Base-by-base conservation (phyloP, 2,113 vertebrate species). In the Propithecus coquereli region DNA sequence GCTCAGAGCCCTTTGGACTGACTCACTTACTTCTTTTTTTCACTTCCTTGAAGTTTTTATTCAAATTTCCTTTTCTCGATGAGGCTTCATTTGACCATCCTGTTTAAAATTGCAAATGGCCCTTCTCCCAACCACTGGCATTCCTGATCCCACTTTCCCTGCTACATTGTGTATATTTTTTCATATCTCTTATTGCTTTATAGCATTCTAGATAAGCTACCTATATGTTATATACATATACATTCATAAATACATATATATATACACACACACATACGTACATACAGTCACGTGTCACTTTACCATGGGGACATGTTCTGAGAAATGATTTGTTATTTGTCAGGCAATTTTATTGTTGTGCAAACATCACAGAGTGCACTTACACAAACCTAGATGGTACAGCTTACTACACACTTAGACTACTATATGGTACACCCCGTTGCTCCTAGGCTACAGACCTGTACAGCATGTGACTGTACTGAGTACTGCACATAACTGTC, bases 61-160 rank as follows among this genome's bases (percentile, higher is more conserved):
- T 90, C 45, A 87, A 37, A 87, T 96, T 92, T 70, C 2, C 23
- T 85, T 94, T 91, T 54, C 57, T 77, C 66, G 87, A 16, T 43
- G 59, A 66, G 27, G n/a, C 18, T 82, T 83, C 13, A 74, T 47
- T 54, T 80, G 40, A 50, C 30, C 18, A 50, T 34, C 6, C 9
- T 94, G 63, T 68, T 91, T 84, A 77, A 83, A 94, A 77, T 61
- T 47, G 16, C 68, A 83, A 93, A 92, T 32, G 52, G 80, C 40
- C 20, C 16, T 79, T 93, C 17, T 74, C 12, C 22, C 34, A 94
- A 52, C 34, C 52, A 45, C 30, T 76, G 65, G 7, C n/a, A 40
- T 6, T 27, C 22, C 17, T 87, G 54, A 70, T 68, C 7, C 43
- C 54, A 30, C 32, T 11, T 6, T 71, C 30, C 57, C 18, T 80